Evolutionary conservation across 2,888 invertebrate genomes (phyloP).

Genomic region (Agonum fuliginosum): DNA sequence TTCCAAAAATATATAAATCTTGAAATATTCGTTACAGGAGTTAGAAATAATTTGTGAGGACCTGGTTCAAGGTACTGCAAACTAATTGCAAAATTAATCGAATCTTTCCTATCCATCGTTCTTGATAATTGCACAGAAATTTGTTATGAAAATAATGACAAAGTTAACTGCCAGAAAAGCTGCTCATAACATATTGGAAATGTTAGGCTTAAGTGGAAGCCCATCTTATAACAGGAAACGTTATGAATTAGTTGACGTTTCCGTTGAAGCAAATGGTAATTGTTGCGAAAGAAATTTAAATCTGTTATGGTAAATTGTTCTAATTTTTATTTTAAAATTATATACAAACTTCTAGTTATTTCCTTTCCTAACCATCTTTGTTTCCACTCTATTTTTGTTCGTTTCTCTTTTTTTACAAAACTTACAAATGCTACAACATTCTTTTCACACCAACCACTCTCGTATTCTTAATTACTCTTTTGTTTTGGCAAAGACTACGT

Average conservation of each 20-base stretch:
- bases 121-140: slow-evolving; percentile 5
- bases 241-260: neutral
- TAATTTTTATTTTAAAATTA: slow-evolving; percentile 55
- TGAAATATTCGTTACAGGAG: slow-evolving; percentile 36
- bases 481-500: slow-evolving; percentile 38
- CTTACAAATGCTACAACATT: slow-evolving; percentile 58
- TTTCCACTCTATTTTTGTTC: slow-evolving; percentile 50
- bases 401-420: slow-evolving; percentile 59
- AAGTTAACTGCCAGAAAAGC: neutral
- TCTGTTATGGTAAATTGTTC: slow-evolving; percentile 31
- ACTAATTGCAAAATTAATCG: slow-evolving; percentile 1
- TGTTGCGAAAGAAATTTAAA: neutral
- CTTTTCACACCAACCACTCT: slow-evolving; percentile 34
- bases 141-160: too few relatives aligned
- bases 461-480: slow-evolving; percentile 17
- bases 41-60: slow-evolving; percentile 43
- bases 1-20: slow-evolving; percentile 59
- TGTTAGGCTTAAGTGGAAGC: neutral
- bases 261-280: neutral
- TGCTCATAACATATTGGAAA: too few relatives aligned
- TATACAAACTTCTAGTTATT: slow-evolving; percentile 56
- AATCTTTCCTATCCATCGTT: too few relatives aligned
- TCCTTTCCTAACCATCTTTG: slow-evolving; percentile 50
- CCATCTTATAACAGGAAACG: neutral
- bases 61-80: slow-evolving; percentile 52